Conservation (phyloP, 1,140 invertebrate genomes). For the Chionoecetes opilio region DNA sequence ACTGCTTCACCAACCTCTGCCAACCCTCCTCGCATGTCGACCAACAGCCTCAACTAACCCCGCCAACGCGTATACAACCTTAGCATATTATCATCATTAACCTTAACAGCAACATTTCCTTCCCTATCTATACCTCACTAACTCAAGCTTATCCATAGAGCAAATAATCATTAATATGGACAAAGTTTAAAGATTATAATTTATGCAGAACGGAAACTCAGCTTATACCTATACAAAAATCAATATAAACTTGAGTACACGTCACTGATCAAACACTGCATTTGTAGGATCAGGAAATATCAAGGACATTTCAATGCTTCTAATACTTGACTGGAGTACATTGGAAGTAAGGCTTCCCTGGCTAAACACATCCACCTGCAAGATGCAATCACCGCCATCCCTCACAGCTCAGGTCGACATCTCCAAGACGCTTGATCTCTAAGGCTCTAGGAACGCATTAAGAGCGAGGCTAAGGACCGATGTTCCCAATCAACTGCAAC, state of each 20-base stretch:
- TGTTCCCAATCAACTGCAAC: conserved; percentile 12
- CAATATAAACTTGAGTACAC: background rate
- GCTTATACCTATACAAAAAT: background rate
- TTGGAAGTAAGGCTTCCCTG: background rate
- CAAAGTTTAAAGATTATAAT: background rate
- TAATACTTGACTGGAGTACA: background rate
- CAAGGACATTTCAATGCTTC: background rate
- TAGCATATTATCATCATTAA: background rate
- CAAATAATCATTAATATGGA: background rate
- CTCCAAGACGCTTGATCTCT: background rate
- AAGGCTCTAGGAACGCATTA: background rate
- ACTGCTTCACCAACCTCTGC: background rate
- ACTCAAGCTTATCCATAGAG: background rate
- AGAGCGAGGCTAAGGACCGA: background rate
- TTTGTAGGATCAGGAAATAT: background rate
- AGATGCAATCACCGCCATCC: background rate
- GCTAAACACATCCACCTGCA: background rate
- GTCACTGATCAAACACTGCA: background rate
- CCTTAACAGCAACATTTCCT: background rate
- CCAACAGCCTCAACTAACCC: background rate
- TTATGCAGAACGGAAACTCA: background rate
- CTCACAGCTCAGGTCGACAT: background rate
- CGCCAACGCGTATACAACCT: background rate
- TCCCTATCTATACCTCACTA: background rate
- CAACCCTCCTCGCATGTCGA: background rate